These are phyloP conservation scores for Oopsacas minuta DNA, from an alignment of 37 sponge, comb jelly and placozoan genomes.

Conservation along the genomic window DNA sequence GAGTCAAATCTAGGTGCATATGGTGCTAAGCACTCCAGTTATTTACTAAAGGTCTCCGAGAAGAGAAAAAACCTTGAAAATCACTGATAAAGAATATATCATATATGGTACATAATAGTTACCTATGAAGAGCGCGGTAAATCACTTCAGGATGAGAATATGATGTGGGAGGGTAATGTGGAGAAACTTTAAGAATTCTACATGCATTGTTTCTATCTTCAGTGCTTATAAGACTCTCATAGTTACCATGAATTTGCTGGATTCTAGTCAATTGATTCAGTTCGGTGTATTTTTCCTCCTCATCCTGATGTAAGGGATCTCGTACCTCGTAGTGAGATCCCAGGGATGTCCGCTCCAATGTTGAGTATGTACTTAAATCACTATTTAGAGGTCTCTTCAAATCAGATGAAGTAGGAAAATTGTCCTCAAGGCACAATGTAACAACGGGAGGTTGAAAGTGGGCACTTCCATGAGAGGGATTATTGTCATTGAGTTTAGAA, in stretches of 20 bases:
- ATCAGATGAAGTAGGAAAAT: not conserved
- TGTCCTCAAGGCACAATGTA: not conserved
- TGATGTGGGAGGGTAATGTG: not conserved
- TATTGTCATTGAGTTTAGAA: not conserved
- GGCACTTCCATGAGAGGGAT: not conserved
- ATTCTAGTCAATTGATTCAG: not conserved
- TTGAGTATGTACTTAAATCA: not conserved
- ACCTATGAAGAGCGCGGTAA: not conserved
- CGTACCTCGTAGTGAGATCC: not conserved
- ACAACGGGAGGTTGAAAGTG: not conserved
- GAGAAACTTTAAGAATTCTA: not conserved
- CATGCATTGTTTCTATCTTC: not conserved
- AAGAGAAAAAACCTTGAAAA: too few species aligned
- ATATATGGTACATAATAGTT: too few species aligned
- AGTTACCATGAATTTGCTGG: not conserved
- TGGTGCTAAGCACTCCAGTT: too few species aligned
- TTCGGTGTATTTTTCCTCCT: not conserved
- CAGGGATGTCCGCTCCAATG: not conserved
- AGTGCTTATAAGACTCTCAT: not conserved
- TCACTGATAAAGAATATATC: too few species aligned
- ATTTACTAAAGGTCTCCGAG: too few species aligned
- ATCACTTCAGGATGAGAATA: not conserved
- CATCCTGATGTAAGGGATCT: not conserved
- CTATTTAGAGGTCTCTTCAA: not conserved
- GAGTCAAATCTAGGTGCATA: too few species aligned